phyloP scores from a whole-genome alignment of 2,113 vertebrate genomes.

The Arothron firmamentum region DNA sequence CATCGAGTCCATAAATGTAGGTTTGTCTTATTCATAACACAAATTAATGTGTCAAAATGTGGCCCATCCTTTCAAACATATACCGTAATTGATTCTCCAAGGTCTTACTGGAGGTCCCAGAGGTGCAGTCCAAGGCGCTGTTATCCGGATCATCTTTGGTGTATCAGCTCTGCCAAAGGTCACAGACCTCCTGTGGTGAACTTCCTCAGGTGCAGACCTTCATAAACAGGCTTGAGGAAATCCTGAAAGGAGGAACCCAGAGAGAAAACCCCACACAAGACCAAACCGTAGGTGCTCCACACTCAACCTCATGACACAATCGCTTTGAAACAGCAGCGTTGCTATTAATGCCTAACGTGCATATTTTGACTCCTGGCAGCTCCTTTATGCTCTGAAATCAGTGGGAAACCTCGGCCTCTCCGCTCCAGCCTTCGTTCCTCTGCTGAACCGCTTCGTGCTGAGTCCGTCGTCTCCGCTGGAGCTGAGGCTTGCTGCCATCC shows the following conservation, averaged over 20 bases:
- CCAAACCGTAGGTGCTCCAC: slow-evolving; percentile 55
- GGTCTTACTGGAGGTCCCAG: slow-evolving; percentile 72
- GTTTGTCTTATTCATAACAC: slow-evolving; percentile 20
- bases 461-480: slow-evolving; percentile 38
- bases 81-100: slow-evolving; percentile 29
- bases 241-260: slow-evolving; percentile 65
- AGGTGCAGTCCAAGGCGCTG: slow-evolving; percentile 66
- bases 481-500: slow-evolving; percentile 76
- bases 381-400: slow-evolving; percentile 78
- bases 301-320: neutral
- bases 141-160: slow-evolving; percentile 77
- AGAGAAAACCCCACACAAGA: slow-evolving; percentile 24
- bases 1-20: slow-evolving; percentile 77
- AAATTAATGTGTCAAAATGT: neutral
- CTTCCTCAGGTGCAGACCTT: slow-evolving; percentile 74
- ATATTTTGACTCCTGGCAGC: slow-evolving; percentile 55
- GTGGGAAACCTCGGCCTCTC: slow-evolving; percentile 79
- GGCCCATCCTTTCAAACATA: too few relatives aligned
- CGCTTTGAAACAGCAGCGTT: neutral
- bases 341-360: neutral
- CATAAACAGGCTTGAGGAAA: slow-evolving; percentile 65
- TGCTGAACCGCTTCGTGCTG: slow-evolving; percentile 66
- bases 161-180: slow-evolving; percentile 74
- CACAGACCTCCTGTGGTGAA: slow-evolving; percentile 56
- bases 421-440: slow-evolving; percentile 59